Evolutionary conservation across 2,113 vertebrate species (phyloP).

Genomic region (Daubentonia madagascariensis): DNA sequence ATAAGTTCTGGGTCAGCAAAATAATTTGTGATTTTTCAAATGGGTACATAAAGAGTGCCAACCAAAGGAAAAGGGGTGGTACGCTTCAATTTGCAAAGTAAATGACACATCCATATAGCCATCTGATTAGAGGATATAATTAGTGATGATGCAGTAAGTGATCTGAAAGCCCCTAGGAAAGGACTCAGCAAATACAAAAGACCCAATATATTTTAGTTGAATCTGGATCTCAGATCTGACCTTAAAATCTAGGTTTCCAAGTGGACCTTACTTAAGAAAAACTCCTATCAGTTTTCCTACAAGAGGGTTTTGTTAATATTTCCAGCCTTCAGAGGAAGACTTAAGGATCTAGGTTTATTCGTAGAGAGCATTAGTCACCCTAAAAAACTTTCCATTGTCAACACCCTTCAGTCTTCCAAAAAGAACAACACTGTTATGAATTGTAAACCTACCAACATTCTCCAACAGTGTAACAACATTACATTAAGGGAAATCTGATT

Average conservation of each 20-base stretch:
- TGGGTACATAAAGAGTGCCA: background rate
- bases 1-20: background rate
- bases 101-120: background rate
- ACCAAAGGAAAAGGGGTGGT: background rate
- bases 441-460: background rate
- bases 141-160: background rate
- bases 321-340: slow-evolving; percentile 11
- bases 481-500: background rate
- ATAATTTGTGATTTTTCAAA: background rate
- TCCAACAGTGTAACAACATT: background rate
- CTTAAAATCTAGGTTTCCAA: background rate
- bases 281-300: background rate
- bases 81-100: background rate
- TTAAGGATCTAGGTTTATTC: slow-evolving; percentile 41
- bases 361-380: slow-evolving; percentile 46
- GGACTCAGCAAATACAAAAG: background rate
- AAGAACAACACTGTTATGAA: background rate
- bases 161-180: background rate
- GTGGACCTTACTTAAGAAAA: slow-evolving; percentile 12
- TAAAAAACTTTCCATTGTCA: slow-evolving; percentile 57
- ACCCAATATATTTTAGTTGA: background rate
- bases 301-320: slow-evolving; percentile 26
- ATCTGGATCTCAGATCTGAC: background rate
- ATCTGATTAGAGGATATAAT: background rate
- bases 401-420: slow-evolving; percentile 40